A percentile compares a stretch with the other conserved stretches of the same genome.
These are phyloP conservation scores for Rhagoletis pomonella DNA, from an alignment of 1,140 invertebrate genomes.

Conservation along the genomic window DNA sequence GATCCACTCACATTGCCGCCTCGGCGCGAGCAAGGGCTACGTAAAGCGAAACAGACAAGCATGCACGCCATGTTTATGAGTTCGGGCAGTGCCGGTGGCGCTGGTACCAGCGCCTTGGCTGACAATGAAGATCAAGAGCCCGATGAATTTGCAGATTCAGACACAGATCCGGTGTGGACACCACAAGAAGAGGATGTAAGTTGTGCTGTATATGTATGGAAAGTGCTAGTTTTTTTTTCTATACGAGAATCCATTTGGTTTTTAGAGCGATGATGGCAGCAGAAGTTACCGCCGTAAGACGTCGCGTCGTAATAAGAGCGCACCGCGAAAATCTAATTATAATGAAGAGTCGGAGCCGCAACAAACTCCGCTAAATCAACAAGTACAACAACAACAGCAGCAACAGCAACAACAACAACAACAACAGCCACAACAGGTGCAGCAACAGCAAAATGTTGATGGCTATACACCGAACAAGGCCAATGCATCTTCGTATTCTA, in stretches of 20 bases:
- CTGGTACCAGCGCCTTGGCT: slow-evolving; percentile 24
- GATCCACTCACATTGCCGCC: slow-evolving; percentile 77
- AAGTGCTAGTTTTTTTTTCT: background rate
- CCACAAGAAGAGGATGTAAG: slow-evolving; percentile 78
- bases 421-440: background rate
- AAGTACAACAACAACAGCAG: slow-evolving; percentile 61
- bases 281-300: slow-evolving; percentile 68
- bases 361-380: slow-evolving; percentile 49
- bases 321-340: slow-evolving; percentile 69
- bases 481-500: slow-evolving; percentile 62
- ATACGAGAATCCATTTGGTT: background rate
- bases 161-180: slow-evolving; percentile 84
- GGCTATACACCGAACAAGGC: slow-evolving; percentile 70
- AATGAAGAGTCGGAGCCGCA: slow-evolving; percentile 58
- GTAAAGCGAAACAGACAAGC: slow-evolving; percentile 79
- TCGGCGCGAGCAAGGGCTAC: slow-evolving; percentile 78
- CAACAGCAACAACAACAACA: slow-evolving; percentile 23
- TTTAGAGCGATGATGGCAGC: slow-evolving; percentile 69
- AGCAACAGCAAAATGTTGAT: slow-evolving; percentile 54
- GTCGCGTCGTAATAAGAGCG: slow-evolving; percentile 67
- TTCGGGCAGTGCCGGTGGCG: slow-evolving; percentile 42
- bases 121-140: slow-evolving; percentile 71
- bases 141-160: slow-evolving; percentile 78
- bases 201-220: slow-evolving; percentile 30
- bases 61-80: slow-evolving; percentile 68